These are phyloP conservation scores for Drosophila mettleri DNA, from an alignment of 2,888 invertebrate species.

Conservation along the genomic window DNA sequence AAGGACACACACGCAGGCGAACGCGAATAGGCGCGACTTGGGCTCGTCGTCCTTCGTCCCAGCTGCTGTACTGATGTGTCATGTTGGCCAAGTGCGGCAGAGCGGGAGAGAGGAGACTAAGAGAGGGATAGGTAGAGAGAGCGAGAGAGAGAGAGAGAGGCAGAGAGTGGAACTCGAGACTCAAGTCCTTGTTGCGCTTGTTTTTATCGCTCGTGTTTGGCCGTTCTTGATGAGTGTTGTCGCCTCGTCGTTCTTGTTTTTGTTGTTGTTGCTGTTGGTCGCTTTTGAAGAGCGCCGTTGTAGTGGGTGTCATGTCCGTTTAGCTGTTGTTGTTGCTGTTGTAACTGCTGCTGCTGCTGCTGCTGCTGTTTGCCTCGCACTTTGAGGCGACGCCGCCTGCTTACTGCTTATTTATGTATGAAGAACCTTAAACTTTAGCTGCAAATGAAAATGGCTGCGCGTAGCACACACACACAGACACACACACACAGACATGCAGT, in stretches of 20 bases:
- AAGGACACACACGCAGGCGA: constrained; percentile 42
- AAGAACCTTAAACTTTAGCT: constrained; percentile 79
- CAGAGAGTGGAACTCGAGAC: constrained; percentile 60
- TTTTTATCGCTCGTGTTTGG: constrained; percentile 78
- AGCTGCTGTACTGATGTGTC: constrained; percentile 64
- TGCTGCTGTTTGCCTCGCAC: constrained; percentile 49
- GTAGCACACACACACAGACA: constrained; percentile 22
- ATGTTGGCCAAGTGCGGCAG: constrained; percentile 40
- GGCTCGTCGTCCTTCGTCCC: constrained; percentile 25
- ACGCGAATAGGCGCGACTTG: constrained; percentile 57
- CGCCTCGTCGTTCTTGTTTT: constrained; percentile 56
- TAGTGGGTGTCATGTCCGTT: constrained; percentile 79
- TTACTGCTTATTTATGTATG: constrained; percentile 80
- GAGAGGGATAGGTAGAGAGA: constrained; percentile 31
- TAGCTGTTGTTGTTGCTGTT: constrained; percentile 54
- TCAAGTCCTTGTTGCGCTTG: constrained; percentile 79
- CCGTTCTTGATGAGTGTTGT: constrained; percentile 76
- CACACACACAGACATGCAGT: constrained; percentile 18
- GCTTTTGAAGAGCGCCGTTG: constrained; percentile 68
- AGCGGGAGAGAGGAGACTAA: constrained; percentile 16
- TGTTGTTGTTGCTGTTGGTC: constrained; percentile 53
- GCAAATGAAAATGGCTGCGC: constrained; percentile 72
- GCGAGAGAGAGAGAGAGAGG: constrained; percentile 7
- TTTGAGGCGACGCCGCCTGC: constrained; percentile 72
- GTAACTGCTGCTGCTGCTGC: constrained; percentile 37